Conservation (phyloP, 2,113 vertebrate genomes). For the Psephotus haematonotus region DNA sequence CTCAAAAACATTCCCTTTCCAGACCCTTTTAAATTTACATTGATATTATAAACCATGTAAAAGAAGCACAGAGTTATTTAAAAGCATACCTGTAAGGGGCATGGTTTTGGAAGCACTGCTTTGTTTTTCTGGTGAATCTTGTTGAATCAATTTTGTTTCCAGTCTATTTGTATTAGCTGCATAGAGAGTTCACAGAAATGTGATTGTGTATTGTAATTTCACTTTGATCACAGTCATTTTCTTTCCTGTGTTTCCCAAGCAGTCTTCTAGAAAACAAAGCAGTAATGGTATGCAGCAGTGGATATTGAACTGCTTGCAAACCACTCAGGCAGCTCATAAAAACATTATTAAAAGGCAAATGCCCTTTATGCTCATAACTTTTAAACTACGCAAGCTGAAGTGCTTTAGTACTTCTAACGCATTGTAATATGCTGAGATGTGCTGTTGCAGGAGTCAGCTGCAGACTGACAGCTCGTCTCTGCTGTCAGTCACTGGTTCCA, state of each 20-base stretch:
- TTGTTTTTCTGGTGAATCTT: not conserved
- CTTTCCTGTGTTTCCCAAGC: not conserved
- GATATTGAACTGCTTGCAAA: conserved; percentile 13
- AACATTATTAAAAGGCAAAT: conserved; percentile 56
- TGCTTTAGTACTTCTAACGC: not conserved
- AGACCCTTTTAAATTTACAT: not conserved
- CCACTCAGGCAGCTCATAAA: conserved; percentile 25
- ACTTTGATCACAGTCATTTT: conserved; percentile 53
- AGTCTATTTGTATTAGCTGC: not conserved
- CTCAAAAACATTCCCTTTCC: not conserved
- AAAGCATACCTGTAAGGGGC: not conserved
- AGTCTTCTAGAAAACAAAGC: not conserved
- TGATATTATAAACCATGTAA: not conserved
- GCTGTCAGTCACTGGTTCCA: not conserved
- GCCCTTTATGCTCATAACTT: conserved; percentile 22
- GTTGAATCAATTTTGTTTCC: not conserved
- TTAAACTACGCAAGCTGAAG: not conserved
- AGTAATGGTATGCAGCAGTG: conserved; percentile 11
- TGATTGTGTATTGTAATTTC: conserved; percentile 32
- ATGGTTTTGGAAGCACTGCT: not conserved
- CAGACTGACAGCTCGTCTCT: not conserved
- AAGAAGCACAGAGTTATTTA: not conserved
- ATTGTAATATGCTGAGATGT: not conserved
- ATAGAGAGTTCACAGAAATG: not conserved
- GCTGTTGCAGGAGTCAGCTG: not conserved